These are phyloP conservation scores for Ifrita kowaldi DNA, from an alignment of 2,113 vertebrate species.

Conservation along the genomic window DNA sequence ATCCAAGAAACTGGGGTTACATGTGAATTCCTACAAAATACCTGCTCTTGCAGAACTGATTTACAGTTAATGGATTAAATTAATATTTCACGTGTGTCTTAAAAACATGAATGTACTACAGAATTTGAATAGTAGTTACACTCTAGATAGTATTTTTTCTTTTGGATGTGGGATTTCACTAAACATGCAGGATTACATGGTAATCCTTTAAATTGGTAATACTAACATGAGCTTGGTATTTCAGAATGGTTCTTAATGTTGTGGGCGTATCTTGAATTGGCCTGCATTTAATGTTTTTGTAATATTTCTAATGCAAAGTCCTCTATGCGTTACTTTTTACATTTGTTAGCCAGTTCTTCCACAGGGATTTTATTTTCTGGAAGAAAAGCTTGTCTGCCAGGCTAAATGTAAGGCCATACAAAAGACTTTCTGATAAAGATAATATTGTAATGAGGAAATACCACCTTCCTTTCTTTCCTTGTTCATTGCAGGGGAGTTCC, in stretches of 20 bases:
- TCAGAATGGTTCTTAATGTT: not conserved
- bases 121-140: not conserved
- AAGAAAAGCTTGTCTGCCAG: not conserved
- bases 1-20: not conserved
- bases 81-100: not conserved
- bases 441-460: not conserved
- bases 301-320: not conserved
- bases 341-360: not conserved
- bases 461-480: not conserved
- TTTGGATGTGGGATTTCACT: not conserved
- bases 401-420: too few relatives aligned
- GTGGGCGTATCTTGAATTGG: not conserved
- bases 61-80: not conserved
- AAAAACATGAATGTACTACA: not conserved
- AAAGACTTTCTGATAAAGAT: not conserved
- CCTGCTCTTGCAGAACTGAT: not conserved
- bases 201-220: not conserved
- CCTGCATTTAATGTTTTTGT: not conserved
- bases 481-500: not conserved
- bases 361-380: not conserved
- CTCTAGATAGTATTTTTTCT: not conserved
- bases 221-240: not conserved
- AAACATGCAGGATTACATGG: not conserved
- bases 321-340: not conserved
- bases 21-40: not conserved